Evolutionary conservation across 2,888 invertebrate species (phyloP).

Genomic region (Drosophila neutralis): DNA sequence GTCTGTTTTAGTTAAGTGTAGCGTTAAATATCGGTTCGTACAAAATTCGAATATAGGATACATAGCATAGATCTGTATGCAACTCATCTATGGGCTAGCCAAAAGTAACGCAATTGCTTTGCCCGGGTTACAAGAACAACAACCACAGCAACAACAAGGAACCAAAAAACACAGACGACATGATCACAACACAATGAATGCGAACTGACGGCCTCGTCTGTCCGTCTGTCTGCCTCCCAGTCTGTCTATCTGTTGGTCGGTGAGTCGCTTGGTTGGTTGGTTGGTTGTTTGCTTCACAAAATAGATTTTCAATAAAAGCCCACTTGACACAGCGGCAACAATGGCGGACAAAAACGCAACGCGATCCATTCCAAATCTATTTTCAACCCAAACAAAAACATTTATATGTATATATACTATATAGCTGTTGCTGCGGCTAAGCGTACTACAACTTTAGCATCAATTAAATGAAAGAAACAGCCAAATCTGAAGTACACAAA

Average conservation of each 20-base stretch:
- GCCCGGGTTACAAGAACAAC: constrained; percentile 53
- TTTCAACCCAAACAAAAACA: constrained; percentile 72
- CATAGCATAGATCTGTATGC: constrained; percentile 31
- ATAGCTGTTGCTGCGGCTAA: constrained; percentile 4
- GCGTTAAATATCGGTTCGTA: constrained; percentile 44
- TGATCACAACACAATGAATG: constrained; percentile 63
- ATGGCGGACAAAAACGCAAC: constrained; percentile 53
- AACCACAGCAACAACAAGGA: constrained; percentile 13
- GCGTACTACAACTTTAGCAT: constrained; percentile 15
- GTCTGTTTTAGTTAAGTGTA: constrained; percentile 51
- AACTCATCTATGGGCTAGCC: constrained; percentile 25
- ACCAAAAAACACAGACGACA: constrained; percentile 43
- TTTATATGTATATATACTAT: constrained; percentile 12
- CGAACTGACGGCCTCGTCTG: constrained; percentile 36
- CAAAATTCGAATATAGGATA: constrained; percentile 11
- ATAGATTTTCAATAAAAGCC: constrained; percentile 78
- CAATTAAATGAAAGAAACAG: not conserved
- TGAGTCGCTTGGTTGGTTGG: not conserved
- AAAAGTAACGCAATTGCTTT: constrained; percentile 59
- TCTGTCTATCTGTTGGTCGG: constrained; percentile 17
- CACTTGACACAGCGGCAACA: constrained; percentile 64
- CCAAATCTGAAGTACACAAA: not conserved
- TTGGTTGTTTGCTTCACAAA: constrained; percentile 52
- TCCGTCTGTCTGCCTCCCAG: not conserved
- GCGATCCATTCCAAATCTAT: constrained; percentile 69